phyloP scores from a whole-genome alignment of 1,140 invertebrate genomes.

The Megalopta genalis region DNA sequence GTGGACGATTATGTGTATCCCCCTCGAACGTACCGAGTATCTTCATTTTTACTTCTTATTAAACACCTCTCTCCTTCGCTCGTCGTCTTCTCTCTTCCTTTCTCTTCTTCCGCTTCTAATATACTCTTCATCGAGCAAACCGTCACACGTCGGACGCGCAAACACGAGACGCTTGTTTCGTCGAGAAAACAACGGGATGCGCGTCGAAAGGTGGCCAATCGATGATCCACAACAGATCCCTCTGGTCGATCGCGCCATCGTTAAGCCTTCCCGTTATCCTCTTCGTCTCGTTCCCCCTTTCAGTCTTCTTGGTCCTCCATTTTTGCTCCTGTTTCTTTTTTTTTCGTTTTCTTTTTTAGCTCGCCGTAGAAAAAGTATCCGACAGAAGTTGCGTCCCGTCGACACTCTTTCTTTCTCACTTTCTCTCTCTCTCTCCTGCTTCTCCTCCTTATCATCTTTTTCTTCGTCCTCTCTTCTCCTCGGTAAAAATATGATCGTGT shows the following conservation, averaged over 20 bases:
- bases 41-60: neutral
- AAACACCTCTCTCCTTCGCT: neutral
- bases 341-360: too few relatives aligned
- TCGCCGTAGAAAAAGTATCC: neutral
- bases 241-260: constrained; percentile 36
- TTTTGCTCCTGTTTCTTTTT: neutral
- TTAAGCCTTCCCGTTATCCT: constrained; percentile 14
- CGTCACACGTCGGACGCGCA: constrained; percentile 54
- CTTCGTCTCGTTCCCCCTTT: neutral
- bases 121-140: neutral
- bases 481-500: neutral
- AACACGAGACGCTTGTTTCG: constrained; percentile 66
- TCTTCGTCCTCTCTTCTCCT: neutral
- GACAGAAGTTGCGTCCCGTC: constrained; percentile 13
- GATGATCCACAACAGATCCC: constrained; percentile 16
- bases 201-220: constrained; percentile 51
- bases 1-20: constrained; percentile 19
- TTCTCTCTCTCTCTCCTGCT: neutral
- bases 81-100: constrained; percentile 4
- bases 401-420: neutral
- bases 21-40: constrained; percentile 10
- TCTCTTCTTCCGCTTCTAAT: neutral
- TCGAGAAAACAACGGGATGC: constrained; percentile 67
- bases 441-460: too few relatives aligned
- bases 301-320: constrained; percentile 33